A percentile compares a stretch with the other conserved stretches of the same genome.
phyloP scores from a whole-genome alignment of 2,113 vertebrate genomes.

The Nicator chloris region DNA sequence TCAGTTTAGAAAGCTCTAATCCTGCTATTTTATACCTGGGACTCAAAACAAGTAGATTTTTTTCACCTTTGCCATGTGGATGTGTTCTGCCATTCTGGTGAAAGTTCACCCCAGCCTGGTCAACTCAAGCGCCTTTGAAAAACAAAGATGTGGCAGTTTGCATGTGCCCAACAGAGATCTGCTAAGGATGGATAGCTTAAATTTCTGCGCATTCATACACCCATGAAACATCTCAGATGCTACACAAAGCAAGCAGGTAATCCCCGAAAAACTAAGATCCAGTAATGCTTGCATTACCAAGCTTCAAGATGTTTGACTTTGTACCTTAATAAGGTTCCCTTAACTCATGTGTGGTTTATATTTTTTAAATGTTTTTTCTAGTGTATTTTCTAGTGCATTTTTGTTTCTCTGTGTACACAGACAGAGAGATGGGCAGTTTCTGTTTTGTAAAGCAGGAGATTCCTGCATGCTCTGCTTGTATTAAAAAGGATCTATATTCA shows the following conservation, averaged over 20 bases:
- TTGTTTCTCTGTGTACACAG: background rate
- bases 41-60: background rate
- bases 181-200: background rate
- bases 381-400: background rate
- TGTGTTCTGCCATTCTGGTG: background rate
- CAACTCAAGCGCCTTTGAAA: background rate
- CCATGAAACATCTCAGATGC: background rate
- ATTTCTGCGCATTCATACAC: background rate
- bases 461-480: background rate
- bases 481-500: background rate
- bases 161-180: background rate
- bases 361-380: background rate
- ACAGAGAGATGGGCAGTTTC: background rate
- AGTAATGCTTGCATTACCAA: background rate
- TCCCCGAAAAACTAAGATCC: background rate
- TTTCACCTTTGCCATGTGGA: background rate
- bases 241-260: background rate
- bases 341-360: background rate
- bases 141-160: background rate
- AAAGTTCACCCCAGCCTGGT: background rate
- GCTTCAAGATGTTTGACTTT: background rate
- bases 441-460: background rate
- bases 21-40: background rate
- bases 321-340: background rate
- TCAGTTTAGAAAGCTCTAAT: background rate